phyloP scores from a whole-genome alignment of 2,888 invertebrate species.

The Drosophila paucipuncta region DNA sequence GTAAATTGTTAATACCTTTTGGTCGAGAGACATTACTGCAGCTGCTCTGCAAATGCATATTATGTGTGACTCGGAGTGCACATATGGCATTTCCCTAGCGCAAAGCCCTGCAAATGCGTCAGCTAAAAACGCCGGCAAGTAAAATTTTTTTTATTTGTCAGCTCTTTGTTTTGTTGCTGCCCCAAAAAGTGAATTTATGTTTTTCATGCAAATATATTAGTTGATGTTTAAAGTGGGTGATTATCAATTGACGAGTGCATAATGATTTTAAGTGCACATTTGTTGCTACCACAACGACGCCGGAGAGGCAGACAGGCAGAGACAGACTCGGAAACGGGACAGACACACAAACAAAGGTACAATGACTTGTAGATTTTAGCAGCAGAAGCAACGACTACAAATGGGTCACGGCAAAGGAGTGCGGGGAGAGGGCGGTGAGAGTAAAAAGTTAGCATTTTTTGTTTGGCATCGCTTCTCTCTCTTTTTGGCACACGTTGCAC shows the following conservation, averaged over 20 bases:
- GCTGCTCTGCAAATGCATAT: background rate
- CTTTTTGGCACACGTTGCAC: conserved; percentile 47
- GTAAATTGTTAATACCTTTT: conserved; percentile 51
- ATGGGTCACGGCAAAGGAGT: background rate
- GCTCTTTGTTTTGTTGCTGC: conserved; percentile 39
- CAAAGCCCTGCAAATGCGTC: background rate
- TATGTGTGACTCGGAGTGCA: background rate
- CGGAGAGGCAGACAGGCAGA: conserved; percentile 12
- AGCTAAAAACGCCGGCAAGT: conserved; percentile 60
- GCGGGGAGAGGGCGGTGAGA: background rate
- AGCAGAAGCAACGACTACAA: conserved; percentile 23
- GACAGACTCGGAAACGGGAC: conserved; percentile 13
- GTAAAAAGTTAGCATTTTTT: background rate
- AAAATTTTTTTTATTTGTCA: conserved; percentile 20
- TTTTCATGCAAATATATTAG: conserved; percentile 11
- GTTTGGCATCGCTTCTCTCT: conserved; percentile 21
- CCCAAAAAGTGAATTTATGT: conserved; percentile 15
- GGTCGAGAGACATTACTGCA: background rate
- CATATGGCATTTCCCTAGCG: background rate
- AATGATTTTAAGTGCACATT: conserved; percentile 6
- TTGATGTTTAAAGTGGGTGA: background rate
- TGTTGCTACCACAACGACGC: conserved; percentile 39
- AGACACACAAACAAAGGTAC: conserved; percentile 58
- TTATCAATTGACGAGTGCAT: background rate
- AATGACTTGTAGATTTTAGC: conserved; percentile 79